These are phyloP conservation scores for cat (Felis catus) DNA, from an alignment of 2,113 vertebrate species.

Conservation along the genomic window F.catus_Fca126_mat1.0 CM031425.1:40888001-40888500, in stretches of 20 bases:
- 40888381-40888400: not conserved
- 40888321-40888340: not conserved
- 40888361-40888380: not conserved
- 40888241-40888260: not conserved
- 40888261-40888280: not conserved
- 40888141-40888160: not conserved
- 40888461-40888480: too few species aligned
- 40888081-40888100: not conserved
- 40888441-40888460: too few species aligned
- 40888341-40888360: not conserved
- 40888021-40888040: not conserved
- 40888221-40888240: not conserved
- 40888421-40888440: too few species aligned
- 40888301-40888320: not conserved
- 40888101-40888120: not conserved
- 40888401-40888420: too few species aligned
- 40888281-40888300: not conserved
- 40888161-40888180: not conserved
- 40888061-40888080: constrained; percentile 3
- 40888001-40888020: not conserved
- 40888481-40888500: too few species aligned
- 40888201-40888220: not conserved
- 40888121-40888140: not conserved
- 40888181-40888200: not conserved
- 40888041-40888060: not conserved